Evolutionary conservation across 2,797 vertebrate genomes (phyloP), one percentile per base, ranked within the genome.

Genomic region (Erpetoichthys calabaricus): DNA sequence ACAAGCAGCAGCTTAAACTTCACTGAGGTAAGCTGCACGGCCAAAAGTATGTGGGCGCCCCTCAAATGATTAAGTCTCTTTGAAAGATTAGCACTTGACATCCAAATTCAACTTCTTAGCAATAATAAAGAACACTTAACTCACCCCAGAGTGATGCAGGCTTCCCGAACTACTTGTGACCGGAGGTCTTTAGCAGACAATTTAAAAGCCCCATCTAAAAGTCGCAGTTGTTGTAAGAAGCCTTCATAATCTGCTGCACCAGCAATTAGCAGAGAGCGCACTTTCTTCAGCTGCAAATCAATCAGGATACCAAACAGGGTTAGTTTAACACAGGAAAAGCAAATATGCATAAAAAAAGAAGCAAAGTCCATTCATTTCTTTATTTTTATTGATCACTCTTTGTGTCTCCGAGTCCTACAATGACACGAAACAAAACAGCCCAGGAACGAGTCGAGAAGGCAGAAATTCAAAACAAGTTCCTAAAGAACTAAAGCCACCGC

Each of bases 91-190:
- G 25, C 25, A 25, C 25, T 25, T 25, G 25, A 25, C 25, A 25
- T 25, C 25, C 25, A 25, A 25, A 25, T 25, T 25, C 25, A 25
- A 25, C 25, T 25, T 25, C 25, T 25, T 25, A 25, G 25, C 25
- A 25, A 25, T 25, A 25, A 25, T 25, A 25, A 25, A 25, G 25
- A 25, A 25, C 25, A 25, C 25, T 25, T 25, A 25, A 25, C 25
- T 79, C 75, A 98, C 96, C 96, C 96, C 61, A 99, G 70, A 0
- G 96, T 99, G 84, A 99, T 92, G 77, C 96, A 99, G 75, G 94
- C 92, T 70, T 99, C 96, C 3, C 94, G 82, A 51, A 99, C 96
- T 57, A 99, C 96, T 81, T 98, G 94, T 54, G 96, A 99, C 46
- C 96, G 86, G 66, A 99, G 77, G 61, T 99, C 96, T 84, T 97